Conservation (phyloP, 2,888 invertebrate species). For the Agapostemon virescens region DNA sequence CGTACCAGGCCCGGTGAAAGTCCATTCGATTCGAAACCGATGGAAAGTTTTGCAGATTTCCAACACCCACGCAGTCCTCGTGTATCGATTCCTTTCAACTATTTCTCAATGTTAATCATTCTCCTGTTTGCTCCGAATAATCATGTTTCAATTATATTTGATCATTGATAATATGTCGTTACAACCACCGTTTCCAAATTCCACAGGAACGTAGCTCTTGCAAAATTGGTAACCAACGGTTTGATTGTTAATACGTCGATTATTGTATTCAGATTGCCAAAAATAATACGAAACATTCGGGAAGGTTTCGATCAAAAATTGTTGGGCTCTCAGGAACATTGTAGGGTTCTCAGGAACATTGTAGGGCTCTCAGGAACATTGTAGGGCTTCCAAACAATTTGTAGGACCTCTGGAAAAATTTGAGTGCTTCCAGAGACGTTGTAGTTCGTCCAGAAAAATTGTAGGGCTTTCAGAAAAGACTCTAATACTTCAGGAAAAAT, state of each 20-base stretch:
- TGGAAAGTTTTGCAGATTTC: background rate
- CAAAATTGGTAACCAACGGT: too few relatives aligned
- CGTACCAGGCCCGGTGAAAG: slow-evolving; percentile 11
- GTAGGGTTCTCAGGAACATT: background rate
- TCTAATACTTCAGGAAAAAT: too few relatives aligned
- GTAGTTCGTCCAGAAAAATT: too few relatives aligned
- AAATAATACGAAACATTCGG: fast-evolving
- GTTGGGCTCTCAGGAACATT: background rate
- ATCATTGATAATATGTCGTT: background rate
- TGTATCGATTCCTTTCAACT: background rate
- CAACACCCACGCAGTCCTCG: background rate
- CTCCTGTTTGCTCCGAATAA: background rate
- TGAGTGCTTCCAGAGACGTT: too few relatives aligned
- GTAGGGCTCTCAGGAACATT: background rate
- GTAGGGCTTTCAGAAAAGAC: too few relatives aligned
- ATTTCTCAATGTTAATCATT: background rate
- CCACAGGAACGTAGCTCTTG: background rate
- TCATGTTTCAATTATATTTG: background rate
- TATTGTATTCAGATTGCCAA: too few relatives aligned
- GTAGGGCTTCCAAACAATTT: too few relatives aligned
- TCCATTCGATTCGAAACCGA: background rate
- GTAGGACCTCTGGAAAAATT: too few relatives aligned
- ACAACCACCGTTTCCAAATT: background rate
- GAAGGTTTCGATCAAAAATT: too few relatives aligned
- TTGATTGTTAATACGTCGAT: too few relatives aligned